Base-by-base conservation (phyloP, 2,797 vertebrate genomes). In the Philypnodon macrostomus region DNA sequence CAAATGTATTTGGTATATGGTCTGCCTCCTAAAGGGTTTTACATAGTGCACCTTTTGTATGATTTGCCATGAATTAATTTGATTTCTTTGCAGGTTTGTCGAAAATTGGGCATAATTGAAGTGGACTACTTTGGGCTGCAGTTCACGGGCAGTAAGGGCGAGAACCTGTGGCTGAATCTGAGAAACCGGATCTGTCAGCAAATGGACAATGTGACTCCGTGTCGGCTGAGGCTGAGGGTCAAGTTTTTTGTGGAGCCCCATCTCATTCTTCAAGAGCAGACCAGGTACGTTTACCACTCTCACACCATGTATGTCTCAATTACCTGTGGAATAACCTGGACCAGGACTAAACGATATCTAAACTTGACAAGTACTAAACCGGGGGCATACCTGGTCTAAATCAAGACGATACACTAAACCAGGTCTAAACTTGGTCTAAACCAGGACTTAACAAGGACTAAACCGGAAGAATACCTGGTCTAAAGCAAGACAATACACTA, bases 211-310 rank as follows among this genome's bases (percentile, higher is more conserved):
- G 79, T 96, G 81, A 88, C 93, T 19, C 96, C 96, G 9, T 97
- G 94, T 60, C 87, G 95, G 27, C 83, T 98, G 59, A 91, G 94
- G 75, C 81, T 99, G 50, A 85, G 92, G 63, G 96, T 99, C 77
- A 99, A 99, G 79, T 99, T 98, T 86, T 98, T 99, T 61, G 96
- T 98, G 74, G 96, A 98, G 72, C 96, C 97, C 0, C 97, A 98
- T 89, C 93, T 98, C 70, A 94, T 97, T 61, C 90, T 98, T 49
- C 97, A 99, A 81, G 97, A 99, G 58, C 95, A 97, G 83, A 97
- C 96, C 0, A 94, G 96, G 97, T 97, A 87, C 56, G 59, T 45
- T 63, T 42, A 18, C 39, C 2, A 14, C 18, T 1, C 27, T 36
- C 9, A 0, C 3, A 15, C 10, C 13, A 9, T 16, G 31, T 16